These are phyloP conservation scores for Brachionus sp. DNA, from an alignment of 1,140 invertebrate species.

Conservation along the genomic window DNA sequence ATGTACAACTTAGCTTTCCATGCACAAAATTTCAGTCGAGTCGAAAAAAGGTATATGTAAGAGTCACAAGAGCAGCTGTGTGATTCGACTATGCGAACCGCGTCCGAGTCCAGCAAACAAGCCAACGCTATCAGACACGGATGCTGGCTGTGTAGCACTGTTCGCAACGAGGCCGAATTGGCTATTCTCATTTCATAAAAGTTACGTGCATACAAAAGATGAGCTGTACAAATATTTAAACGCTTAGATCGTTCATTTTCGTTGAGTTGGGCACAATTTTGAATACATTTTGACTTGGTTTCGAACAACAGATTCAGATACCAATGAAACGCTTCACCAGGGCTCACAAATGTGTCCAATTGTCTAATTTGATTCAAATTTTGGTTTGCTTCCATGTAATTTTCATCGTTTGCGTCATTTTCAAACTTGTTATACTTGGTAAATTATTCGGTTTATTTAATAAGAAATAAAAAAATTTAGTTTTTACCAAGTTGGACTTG, in stretches of 20 bases:
- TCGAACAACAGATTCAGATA: conserved; percentile 21
- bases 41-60: conserved; percentile 27
- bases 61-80: conserved; percentile 33
- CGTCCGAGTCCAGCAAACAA: conserved; percentile 15
- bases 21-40: conserved; percentile 35
- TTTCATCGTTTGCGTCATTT: neutral
- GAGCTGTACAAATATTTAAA: conserved; percentile 34
- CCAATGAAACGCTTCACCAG: conserved; percentile 20
- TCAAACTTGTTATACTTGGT: conserved; percentile 33
- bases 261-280: neutral
- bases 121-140: conserved; percentile 20
- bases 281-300: neutral
- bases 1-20: conserved; percentile 41
- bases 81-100: conserved; percentile 16
- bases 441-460: neutral
- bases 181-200: conserved; percentile 37
- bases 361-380: conserved; percentile 17
- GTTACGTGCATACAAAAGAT: conserved; percentile 19
- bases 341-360: conserved; percentile 10
- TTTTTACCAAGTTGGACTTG: conserved; percentile 1
- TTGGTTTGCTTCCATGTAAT: neutral
- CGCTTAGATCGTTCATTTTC: conserved; percentile 19
- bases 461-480: neutral
- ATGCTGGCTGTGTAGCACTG: neutral
- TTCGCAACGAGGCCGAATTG: neutral